Conservation (phyloP, 2,113 vertebrate genomes). For the Trematocara marginatum region DNA sequence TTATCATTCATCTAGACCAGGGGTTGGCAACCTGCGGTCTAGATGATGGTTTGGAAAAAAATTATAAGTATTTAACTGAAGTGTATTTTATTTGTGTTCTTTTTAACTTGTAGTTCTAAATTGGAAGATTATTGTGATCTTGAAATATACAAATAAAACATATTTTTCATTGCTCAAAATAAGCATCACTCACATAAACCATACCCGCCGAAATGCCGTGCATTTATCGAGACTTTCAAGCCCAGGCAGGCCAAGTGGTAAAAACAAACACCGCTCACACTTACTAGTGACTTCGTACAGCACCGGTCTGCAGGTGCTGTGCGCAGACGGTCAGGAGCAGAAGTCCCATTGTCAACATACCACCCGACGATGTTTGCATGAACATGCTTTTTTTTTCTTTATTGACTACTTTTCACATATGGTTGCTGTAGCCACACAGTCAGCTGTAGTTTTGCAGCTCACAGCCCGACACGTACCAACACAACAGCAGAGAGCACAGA, state of each 20-base stretch:
- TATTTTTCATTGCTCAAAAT: background rate
- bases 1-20: background rate
- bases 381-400: background rate
- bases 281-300: background rate
- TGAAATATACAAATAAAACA: background rate
- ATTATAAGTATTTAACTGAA: background rate
- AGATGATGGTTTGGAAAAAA: background rate
- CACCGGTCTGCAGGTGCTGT: background rate
- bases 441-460: background rate
- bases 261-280: background rate
- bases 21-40: background rate
- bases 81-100: background rate
- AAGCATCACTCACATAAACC: background rate
- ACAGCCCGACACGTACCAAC: accelerated
- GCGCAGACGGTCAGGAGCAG: background rate
- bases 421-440: background rate
- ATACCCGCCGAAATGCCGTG: background rate
- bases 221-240: background rate
- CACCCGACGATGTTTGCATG: background rate
- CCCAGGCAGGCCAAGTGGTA: background rate
- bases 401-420: background rate
- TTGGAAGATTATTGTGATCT: background rate
- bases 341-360: background rate
- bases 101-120: background rate
- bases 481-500: background rate